Base-by-base conservation (phyloP, 2,888 invertebrate species). In the Chymomyza procnemis region DNA sequence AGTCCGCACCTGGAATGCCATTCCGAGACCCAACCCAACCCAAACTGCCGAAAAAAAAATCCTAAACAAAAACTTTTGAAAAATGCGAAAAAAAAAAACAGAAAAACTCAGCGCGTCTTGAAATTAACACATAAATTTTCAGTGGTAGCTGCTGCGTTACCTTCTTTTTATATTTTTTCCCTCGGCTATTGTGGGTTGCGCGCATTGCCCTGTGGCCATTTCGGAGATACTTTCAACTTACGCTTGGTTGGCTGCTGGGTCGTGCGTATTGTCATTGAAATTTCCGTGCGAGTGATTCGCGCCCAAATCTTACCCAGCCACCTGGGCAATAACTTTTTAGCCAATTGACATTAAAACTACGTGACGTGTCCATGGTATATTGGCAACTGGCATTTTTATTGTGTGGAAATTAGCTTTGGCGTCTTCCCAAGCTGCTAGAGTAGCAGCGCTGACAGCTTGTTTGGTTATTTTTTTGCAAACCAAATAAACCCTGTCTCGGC, bases 51-150 rank as follows among this genome's bases (percentile, higher is more conserved):
- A 34, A 64, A 34, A 56, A n/a, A n/a, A n/a, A n/a, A n/a, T n/a
- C 66, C 64, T 21, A 26, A 67, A 67, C 12, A 61, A 61, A 68
- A 73, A 78, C 74, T 83, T 85, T 57, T 78, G 66, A 83, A 83
- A 82, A 83, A 82, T 76, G 64, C 68, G 22, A 68, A 66, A 75
- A 79, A 64, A 18, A 67, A 67, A 71, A 67, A 75, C 61, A 79
- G 74, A 73, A 76, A 79, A 79, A 75, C 66, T 77, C 69, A 59
- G 54, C 67, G 80, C 79, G 77, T 84, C 88, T 88, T 85, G 79
- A 89, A 90, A 90, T 90, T 90, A 90, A 90, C 89, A 90, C 90
- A 90, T 90, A 90, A 90, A 90, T 90, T 89, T 26, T 89, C 74
- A 82, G 73, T 76, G 77, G 80, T 74, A 71, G 50, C 14, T 16